Base-by-base conservation (phyloP, 2,888 invertebrate genomes). In the Agrochola macilenta region DNA sequence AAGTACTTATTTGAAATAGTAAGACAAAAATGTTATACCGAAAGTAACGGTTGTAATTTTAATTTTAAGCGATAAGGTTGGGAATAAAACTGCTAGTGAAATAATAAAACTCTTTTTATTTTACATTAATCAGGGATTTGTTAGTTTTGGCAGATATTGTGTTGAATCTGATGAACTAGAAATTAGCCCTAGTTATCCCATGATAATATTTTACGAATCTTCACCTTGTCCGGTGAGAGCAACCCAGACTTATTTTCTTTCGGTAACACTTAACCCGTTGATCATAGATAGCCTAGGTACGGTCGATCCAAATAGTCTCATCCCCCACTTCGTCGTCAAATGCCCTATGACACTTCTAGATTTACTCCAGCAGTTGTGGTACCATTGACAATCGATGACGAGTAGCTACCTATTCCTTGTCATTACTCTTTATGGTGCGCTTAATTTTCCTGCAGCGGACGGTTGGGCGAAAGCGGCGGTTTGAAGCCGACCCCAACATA, bases 51-150 rank as follows among this genome's bases (percentile, higher is more conserved):
- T 30, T 35, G 7, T n/a, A 11, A 30, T 54, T 14, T 23, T 17
- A 30, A 79, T 60, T 68, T 39, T 78, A 64, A 35, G 12, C 23
- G 46, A 49, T 39, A 26, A n/a, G 5, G 5, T 71, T 52, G 11
- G 2, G 9, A 78, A 54, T 81, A 74, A 61, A 77, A 26, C 43
- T 54, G 7, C 14, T 35, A 54, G 12, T 64, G 14, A 20, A 39
- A 39, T 35, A 30, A 63, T 39, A 63, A 35, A n/a, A 63, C 2
- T 11, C 11, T 74, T 73, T 60, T 81, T n/a, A 63, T 81, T 81
- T 58, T 26, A 73, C 2, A 23, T 23, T 68, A 30, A 9, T 30
- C 23, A 52, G 30, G 14, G 14, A 30, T 57, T 54, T 30, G 4
- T 26, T 46, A 30, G 2, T 66, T 35, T 17, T 17, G n/a, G 12